Evolutionary conservation across 1,140 invertebrate genomes (phyloP), one percentile per base, ranked within the genome.

Genomic region (Whitmania pigra): DNA sequence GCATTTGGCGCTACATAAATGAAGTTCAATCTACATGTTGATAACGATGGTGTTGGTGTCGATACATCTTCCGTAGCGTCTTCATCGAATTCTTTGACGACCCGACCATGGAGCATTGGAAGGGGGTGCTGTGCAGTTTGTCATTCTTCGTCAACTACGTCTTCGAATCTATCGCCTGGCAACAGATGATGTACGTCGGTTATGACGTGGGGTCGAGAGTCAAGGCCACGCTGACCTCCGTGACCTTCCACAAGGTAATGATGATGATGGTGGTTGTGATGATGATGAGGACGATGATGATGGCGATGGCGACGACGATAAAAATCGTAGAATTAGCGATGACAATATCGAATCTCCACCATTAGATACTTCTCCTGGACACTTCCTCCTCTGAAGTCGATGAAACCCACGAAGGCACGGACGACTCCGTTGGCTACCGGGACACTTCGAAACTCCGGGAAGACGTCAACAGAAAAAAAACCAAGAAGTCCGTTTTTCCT

Each of bases 51-150:
- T 63, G 54, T n/a, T 57, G 20, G 9, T 57, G 25, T 4, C 54
- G 5, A n/a, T n/a, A 2, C 25, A n/a, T 20, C 20, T n/a, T 5
- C 29, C 29, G 6, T 20, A 63, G 57, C 57, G 29, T 63, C 57
- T 63, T 63, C 57, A 63, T 63, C 22, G 29, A 63, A 63, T 63
- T 63, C 57, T 63, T 63, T 20, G 57, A 63, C 57, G 29, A 63
- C 20, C 57, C 57, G 18, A 11, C 57, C 57, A 31, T 31, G 22
- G 22, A 22, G 11, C 57, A 25, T 18, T 63, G 57, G 57, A 63
- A 63, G 11, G 57, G 57, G 11, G 20, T 63, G 1, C 22, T 63
- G 22, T 25, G 22, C 57, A 63, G 22, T 22, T 25, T 31, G 11
- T 31, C 29, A 6, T 63, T 63, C 57, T 63, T 63, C 57, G 57